phyloP scores from a whole-genome alignment of 2,797 vertebrate genomes.

The Syngnathus acus region DNA sequence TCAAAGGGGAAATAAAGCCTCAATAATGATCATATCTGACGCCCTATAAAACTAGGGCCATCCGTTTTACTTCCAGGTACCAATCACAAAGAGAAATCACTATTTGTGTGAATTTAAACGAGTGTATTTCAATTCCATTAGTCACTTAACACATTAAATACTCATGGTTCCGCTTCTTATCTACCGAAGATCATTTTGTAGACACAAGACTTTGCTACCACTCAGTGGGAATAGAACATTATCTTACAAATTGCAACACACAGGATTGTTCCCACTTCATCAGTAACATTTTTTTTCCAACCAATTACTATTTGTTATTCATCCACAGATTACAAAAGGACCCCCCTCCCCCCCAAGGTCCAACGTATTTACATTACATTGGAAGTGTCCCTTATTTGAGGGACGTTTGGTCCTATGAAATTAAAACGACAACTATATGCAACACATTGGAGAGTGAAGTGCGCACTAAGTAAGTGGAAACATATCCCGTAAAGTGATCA shows the following conservation, averaged over 20 bases:
- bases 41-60: slow-evolving; percentile 70
- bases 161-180: slow-evolving; percentile 15
- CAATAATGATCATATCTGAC: slow-evolving; percentile 22
- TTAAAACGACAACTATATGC: slow-evolving; percentile 9
- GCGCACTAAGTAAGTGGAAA: slow-evolving; percentile 23
- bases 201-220: slow-evolving; percentile 26
- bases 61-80: slow-evolving; percentile 24
- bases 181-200: slow-evolving; percentile 25
- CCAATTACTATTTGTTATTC: slow-evolving; percentile 12
- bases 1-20: neutral
- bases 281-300: slow-evolving; percentile 21
- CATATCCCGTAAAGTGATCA: slow-evolving; percentile 41
- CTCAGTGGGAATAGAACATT: slow-evolving; percentile 37
- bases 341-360: slow-evolving; percentile 3
- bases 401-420: slow-evolving; percentile 28
- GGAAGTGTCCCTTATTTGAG: slow-evolving; percentile 1
- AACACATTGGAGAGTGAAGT: slow-evolving; percentile 18
- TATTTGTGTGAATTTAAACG: slow-evolving; percentile 14
- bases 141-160: slow-evolving; percentile 31
- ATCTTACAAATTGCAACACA: slow-evolving; percentile 16
- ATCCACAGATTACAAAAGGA: slow-evolving; percentile 9
- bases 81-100: slow-evolving; percentile 18
- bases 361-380: slow-evolving; percentile 20
- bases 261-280: slow-evolving; percentile 43
- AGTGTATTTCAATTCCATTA: slow-evolving; percentile 38